Evolutionary conservation across 2,113 vertebrate genomes (phyloP), one percentile per base, ranked within the genome.

Genomic region (Narcine bancroftii): DNA sequence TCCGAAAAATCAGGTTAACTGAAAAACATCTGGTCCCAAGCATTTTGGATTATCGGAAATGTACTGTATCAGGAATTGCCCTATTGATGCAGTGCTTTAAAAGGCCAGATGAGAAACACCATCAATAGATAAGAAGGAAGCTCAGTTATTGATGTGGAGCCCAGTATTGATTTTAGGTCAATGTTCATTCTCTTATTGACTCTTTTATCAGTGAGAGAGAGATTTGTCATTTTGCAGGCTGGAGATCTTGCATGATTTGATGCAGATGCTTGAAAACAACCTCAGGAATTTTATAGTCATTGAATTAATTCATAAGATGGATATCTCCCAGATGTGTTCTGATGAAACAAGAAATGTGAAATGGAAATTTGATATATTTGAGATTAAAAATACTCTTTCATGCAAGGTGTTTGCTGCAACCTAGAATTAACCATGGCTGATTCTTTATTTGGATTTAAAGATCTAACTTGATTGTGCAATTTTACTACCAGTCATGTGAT

Each of bases 401-500:
- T 10, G 2, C 75, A 79, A 39, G 72, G 36, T 11, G 45, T 53
- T 87, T 60, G 53, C n/a, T 36, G 13, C n/a, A 63, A 36, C 29
- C 53, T 87, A 21, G 36, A 60, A 87, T 87, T 87, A 87, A 19
- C 50, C 79, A n/a, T 10, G 33, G 50, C 79, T n/a, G 79, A n/a
- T 7, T 85, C 29, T 85, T 29, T 19, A 53, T 85, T 85, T 85
- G 81, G 5, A 60, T 85, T 60, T 60, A 60, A 56, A 36, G 3
- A 36, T 85, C 33, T 60, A 60, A 60, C 29, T 87, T 21, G 33
- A 87, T 63, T 36, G 15, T 63, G 33, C n/a, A 56, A 19, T 87
- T 85, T 63, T 63, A 60, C 50, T 60, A 60, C 81, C 89, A 81
- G 83, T 33, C 36, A 2, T 60, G 24, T 89, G 85, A 69, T 92